Percentiles rank a stretch among this genome's conserved stretches.
Evolutionary conservation across 2,797 vertebrate species (phyloP).

Genomic region (Xyrichtys novacula): DNA sequence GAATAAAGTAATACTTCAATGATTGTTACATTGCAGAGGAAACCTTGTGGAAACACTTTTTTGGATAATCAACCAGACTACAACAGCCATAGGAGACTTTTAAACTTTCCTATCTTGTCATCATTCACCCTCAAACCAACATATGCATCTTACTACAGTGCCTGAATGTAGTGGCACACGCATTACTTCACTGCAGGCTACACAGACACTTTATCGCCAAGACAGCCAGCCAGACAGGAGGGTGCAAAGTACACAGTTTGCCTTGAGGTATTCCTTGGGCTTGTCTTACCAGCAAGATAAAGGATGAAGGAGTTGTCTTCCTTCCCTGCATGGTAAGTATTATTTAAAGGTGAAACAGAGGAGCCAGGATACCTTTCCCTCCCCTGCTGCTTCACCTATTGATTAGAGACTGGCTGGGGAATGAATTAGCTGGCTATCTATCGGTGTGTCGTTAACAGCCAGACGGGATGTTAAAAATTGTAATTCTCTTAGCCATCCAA

Average conservation of each 20-base stretch:
- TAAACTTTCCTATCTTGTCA: not conserved
- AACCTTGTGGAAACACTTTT: slow-evolving; percentile 15
- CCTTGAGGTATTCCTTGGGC: slow-evolving; percentile 65
- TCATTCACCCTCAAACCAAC: slow-evolving; percentile 50
- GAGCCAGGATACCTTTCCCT: slow-evolving; percentile 50
- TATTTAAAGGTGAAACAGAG: slow-evolving; percentile 71
- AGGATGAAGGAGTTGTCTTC: slow-evolving; percentile 71
- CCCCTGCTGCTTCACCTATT: slow-evolving; percentile 65
- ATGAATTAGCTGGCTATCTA: slow-evolving; percentile 59
- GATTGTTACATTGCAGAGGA: not conserved
- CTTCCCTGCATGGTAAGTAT: slow-evolving; percentile 68
- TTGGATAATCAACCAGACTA: slow-evolving; percentile 9
- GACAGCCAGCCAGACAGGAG: slow-evolving; percentile 49
- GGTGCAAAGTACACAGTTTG: slow-evolving; percentile 56
- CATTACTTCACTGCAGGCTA: slow-evolving; percentile 50
- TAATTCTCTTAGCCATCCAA: slow-evolving; percentile 49
- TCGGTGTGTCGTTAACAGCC: slow-evolving; percentile 60
- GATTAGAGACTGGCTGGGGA: slow-evolving; percentile 70
- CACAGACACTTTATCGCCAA: slow-evolving; percentile 57
- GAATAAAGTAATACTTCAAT: slow-evolving; percentile 4
- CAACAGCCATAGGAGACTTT: slow-evolving; percentile 16
- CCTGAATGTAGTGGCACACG: slow-evolving; percentile 28
- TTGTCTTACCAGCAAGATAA: slow-evolving; percentile 72
- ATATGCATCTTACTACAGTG: slow-evolving; percentile 39
- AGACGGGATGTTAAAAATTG: slow-evolving; percentile 59